Evolutionary conservation across 2,797 vertebrate genomes (phyloP).

Genomic region (Cheirogaleus major): DNA sequence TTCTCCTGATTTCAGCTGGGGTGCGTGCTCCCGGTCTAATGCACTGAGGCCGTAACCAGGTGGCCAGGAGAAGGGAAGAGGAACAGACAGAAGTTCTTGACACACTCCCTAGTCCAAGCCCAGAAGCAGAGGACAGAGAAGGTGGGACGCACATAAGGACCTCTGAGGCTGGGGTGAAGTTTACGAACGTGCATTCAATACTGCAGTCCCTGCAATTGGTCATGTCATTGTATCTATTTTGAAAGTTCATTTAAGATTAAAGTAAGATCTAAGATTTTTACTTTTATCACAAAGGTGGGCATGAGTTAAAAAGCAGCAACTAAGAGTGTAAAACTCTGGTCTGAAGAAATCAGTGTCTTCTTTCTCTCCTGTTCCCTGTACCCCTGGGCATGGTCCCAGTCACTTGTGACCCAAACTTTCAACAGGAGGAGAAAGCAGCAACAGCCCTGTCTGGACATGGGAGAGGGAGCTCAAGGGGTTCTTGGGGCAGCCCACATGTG

Average conservation of each 20-base stretch:
- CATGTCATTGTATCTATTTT: background rate
- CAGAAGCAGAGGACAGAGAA: background rate
- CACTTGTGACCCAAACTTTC: background rate
- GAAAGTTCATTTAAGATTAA: background rate
- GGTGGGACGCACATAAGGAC: background rate
- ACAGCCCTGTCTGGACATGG: fast-evolving
- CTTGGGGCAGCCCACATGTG: background rate
- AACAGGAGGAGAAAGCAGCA: background rate
- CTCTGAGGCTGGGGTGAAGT: background rate
- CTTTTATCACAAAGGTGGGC: background rate
- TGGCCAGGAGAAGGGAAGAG: background rate
- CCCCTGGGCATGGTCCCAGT: background rate
- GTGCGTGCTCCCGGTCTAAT: slow-evolving; percentile 93
- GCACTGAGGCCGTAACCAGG: slow-evolving; percentile 79
- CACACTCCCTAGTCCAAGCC: background rate
- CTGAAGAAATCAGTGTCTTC: background rate
- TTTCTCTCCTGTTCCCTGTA: background rate
- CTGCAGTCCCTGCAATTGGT: fast-evolving
- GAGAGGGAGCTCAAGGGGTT: background rate
- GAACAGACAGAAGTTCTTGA: background rate
- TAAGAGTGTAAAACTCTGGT: background rate
- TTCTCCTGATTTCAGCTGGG: slow-evolving; percentile 94
- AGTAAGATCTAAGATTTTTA: background rate
- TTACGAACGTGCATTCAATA: background rate
- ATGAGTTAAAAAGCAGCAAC: background rate